Conservation (phyloP, 2,797 vertebrate genomes). For the Pseudomugil gertrudae region DNA sequence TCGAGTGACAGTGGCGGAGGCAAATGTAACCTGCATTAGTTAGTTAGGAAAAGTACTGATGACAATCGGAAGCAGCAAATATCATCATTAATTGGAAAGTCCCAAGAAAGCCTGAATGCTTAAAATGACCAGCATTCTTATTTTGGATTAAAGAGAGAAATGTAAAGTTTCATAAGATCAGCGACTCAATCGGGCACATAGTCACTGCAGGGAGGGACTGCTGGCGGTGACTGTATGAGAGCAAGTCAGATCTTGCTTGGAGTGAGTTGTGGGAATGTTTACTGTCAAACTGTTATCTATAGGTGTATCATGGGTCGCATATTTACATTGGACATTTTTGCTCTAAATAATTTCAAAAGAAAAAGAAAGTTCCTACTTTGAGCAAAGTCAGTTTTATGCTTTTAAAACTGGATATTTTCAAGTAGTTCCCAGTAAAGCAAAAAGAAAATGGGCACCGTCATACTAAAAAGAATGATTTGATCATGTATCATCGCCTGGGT, state of each 20-base stretch:
- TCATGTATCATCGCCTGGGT: neutral
- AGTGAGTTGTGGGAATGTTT: slow-evolving; percentile 32
- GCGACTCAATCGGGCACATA: neutral
- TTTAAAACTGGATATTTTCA: neutral
- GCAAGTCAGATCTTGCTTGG: slow-evolving; percentile 54
- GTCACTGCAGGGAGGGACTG: slow-evolving; percentile 7
- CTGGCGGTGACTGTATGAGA: slow-evolving; percentile 21
- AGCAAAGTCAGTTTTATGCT: neutral
- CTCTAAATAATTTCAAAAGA: neutral
- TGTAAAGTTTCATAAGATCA: neutral
- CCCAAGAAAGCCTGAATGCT: too few species aligned
- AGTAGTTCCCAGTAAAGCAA: neutral
- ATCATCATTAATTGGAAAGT: too few species aligned
- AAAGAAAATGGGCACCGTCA: neutral
- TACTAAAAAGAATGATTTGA: neutral
- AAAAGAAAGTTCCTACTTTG: neutral
- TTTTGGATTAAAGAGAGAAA: slow-evolving; percentile 10
- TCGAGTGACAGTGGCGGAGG: too few species aligned
- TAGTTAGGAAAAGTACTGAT: too few species aligned
- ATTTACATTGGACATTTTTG: neutral
- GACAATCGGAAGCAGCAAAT: too few species aligned
- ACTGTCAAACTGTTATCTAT: slow-evolving; percentile 21
- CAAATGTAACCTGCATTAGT: too few species aligned
- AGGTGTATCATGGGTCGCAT: neutral
- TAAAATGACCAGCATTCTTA: too few species aligned